phyloP scores from a whole-genome alignment of 2,113 vertebrate species.

The Notechis scutatus region DNA sequence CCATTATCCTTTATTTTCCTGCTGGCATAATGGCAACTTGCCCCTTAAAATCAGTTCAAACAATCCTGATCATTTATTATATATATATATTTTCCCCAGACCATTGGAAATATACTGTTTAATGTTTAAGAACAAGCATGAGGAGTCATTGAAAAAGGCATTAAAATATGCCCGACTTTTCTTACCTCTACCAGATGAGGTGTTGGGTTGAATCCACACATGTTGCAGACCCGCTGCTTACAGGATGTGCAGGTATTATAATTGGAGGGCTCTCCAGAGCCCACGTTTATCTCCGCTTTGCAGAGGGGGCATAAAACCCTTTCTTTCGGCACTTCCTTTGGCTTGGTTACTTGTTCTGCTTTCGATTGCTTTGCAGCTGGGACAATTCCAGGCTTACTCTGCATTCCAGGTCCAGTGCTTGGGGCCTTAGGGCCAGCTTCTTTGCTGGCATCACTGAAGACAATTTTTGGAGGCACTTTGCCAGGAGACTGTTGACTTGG shows the following conservation, averaged over 20 bases:
- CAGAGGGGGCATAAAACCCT: conserved; percentile 89
- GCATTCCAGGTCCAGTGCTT: conserved; percentile 66
- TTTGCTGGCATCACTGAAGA: conserved; percentile 80
- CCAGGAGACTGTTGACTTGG: conserved; percentile 80
- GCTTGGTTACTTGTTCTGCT: conserved; percentile 67
- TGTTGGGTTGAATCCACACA: conserved; percentile 97
- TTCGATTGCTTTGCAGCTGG: conserved; percentile 58
- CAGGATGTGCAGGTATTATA: conserved; percentile 95
- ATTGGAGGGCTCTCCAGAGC: conserved; percentile 81
- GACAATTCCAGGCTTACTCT: conserved; percentile 44
- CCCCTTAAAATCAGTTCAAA: background rate
- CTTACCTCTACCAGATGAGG: conserved; percentile 96
- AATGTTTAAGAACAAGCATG: background rate
- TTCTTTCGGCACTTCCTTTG: conserved; percentile 77
- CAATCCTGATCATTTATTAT: background rate
- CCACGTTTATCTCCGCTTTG: conserved; percentile 88
- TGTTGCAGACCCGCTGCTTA: conserved; percentile 91
- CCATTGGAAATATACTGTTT: background rate
- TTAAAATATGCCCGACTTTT: background rate
- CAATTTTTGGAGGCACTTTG: conserved; percentile 87
- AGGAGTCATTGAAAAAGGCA: background rate
- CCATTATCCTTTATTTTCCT: background rate
- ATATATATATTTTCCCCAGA: background rate
- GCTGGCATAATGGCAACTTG: background rate
- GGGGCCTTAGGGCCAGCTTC: conserved; percentile 76